Evolutionary conservation across 2,797 vertebrate genomes (phyloP), one percentile per base, ranked within the genome.

Genomic region (Peromyscus nudipes): DNA sequence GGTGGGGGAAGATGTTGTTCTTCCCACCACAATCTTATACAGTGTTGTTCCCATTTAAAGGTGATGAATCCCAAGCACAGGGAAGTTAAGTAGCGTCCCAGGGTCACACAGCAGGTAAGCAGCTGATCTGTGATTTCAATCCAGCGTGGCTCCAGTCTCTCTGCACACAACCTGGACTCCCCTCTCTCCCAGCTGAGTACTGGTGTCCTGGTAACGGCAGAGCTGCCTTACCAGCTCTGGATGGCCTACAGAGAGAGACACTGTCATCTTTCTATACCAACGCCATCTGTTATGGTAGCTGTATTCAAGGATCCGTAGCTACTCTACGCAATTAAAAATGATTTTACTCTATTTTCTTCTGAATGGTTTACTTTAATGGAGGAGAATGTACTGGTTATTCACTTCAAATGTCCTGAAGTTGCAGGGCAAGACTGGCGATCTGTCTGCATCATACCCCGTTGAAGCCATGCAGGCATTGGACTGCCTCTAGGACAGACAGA

Each of bases 301-400:
- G 12, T 40, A 75, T 84, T 90, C 19, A 12, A 80, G 40, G 49
- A 17, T 73, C 37, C 1, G 7, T 31, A 73, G 49, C 52, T 65
- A 71, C 40, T 60, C 65, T 55, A 52, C 37, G 6, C 37, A 29
- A 94, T 88, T 91, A 77, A 91, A 92, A 90, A 86, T 21, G 60
- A 64, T 65, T 67, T 95, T 40, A 52, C 77, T 77, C 67, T 52
- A 89, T 91, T 65, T 91, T 79, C 21, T 86, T 88, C 25, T 64
- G 52, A 92, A 40, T 57, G 31, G 9, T 67, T 92, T 79, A 21
- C 49, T 94, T 96, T 80, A 79, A 86, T 69, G 46, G 89, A 83
- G 46, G 65, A 93, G 73, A 71, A 37, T 43, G 4, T 57, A 9
- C 29, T 80, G 34, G 75, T 88, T 40, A 27, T 83, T 94, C 17